Conservation (phyloP, 2,113 vertebrate species). For the Alethe diademata region DNA sequence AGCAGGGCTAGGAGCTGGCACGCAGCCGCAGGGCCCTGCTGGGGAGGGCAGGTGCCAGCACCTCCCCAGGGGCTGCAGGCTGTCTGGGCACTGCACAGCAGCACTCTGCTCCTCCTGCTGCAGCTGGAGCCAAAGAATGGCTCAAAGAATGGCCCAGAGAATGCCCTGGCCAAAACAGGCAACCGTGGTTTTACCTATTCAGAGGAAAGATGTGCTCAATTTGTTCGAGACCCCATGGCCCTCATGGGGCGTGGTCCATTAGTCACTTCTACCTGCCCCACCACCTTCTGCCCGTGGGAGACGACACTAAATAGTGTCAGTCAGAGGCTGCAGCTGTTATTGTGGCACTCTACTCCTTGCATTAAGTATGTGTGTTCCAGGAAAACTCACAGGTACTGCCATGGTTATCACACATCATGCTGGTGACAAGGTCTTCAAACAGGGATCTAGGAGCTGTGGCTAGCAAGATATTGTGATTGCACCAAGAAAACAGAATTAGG, state of each 20-base stretch:
- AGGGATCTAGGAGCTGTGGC: not conserved
- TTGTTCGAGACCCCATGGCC: not conserved
- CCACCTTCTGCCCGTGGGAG: not conserved
- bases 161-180: not conserved
- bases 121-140: too few relatives aligned
- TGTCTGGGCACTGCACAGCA: rapidly evolving
- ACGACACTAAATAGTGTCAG: not conserved
- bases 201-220: not conserved
- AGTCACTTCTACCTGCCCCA: not conserved
- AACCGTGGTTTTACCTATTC: rapidly evolving
- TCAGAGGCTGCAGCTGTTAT: not conserved
- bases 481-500: not conserved
- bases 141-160: not conserved
- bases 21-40: not conserved
- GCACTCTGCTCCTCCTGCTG: not conserved
- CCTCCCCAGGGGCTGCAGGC: rapidly evolving
- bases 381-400: not conserved
- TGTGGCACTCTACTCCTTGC: not conserved
- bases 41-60: not conserved
- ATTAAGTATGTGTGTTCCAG: not conserved
- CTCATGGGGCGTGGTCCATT: not conserved
- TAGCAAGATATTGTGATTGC: not conserved
- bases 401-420: rapidly evolving
- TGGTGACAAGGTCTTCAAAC: not conserved
- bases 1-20: not conserved